Evolutionary conservation across 2,888 invertebrate genomes (phyloP).

Genomic region (Rugalucina vietnamica): DNA sequence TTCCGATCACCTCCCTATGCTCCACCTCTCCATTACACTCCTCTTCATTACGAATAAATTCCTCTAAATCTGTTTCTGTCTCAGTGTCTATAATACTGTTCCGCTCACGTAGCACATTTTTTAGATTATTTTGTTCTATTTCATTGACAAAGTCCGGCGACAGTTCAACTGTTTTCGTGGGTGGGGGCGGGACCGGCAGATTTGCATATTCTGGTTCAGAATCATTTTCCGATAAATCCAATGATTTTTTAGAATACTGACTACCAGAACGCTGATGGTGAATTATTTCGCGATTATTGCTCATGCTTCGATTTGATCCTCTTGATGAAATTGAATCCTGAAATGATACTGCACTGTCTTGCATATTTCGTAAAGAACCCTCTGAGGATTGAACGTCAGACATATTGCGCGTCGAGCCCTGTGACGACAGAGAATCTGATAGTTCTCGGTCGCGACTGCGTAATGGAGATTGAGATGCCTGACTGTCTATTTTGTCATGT

Average conservation of each 20-base stretch:
- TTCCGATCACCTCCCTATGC: slow-evolving; percentile 49
- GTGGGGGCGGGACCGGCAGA: slow-evolving; percentile 64
- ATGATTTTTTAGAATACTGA: slow-evolving; percentile 44
- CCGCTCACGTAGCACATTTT: slow-evolving; percentile 58
- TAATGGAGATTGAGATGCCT: slow-evolving; percentile 72
- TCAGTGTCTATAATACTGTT: slow-evolving; percentile 54
- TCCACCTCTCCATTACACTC: slow-evolving; percentile 49
- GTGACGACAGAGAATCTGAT: slow-evolving; percentile 85
- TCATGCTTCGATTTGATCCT: slow-evolving; percentile 66
- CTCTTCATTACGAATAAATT: slow-evolving; percentile 43
- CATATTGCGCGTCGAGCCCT: slow-evolving; percentile 85
- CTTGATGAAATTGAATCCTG: slow-evolving; percentile 75
- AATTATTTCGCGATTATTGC: slow-evolving; percentile 52
- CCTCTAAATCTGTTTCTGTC: slow-evolving; percentile 23
- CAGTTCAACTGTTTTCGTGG: slow-evolving; percentile 62
- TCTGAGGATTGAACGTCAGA: slow-evolving; percentile 81
- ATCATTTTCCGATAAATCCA: slow-evolving; percentile 43
- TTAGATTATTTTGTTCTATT: slow-evolving; percentile 56
- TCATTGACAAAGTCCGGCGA: slow-evolving; percentile 44
- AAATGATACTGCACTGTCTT: slow-evolving; percentile 75
- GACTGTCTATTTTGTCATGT: slow-evolving; percentile 73
- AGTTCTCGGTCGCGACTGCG: slow-evolving; percentile 76
- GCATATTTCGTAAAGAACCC: slow-evolving; percentile 79
- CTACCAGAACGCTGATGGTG: slow-evolving; percentile 52
- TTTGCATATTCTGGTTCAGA: slow-evolving; percentile 82